These are phyloP conservation scores for Macrocentrus cingulum DNA, from an alignment of 1,140 invertebrate genomes.

Conservation along the genomic window DNA sequence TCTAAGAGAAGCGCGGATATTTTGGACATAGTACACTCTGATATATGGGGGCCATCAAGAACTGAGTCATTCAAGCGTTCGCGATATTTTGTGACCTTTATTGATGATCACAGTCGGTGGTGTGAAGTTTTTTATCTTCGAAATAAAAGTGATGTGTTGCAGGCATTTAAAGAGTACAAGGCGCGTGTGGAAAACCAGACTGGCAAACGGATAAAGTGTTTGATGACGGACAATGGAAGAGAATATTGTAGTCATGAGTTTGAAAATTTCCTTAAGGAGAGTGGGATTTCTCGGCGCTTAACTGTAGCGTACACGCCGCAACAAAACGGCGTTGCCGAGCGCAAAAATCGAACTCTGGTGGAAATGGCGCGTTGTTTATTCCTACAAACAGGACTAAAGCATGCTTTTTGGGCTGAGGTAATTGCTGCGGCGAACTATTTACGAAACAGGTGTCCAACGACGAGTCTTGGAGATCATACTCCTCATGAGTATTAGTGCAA, in stretches of 20 bases:
- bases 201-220: constrained; percentile 35
- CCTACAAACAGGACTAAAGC: constrained; percentile 22
- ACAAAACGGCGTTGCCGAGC: constrained; percentile 44
- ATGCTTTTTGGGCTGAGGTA: constrained; percentile 31
- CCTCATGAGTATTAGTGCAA: not conserved
- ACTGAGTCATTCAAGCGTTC: constrained; percentile 29
- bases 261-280: constrained; percentile 34
- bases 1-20: no score
- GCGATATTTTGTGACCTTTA: constrained; percentile 19
- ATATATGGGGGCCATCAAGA: no score
- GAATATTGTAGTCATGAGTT: constrained; percentile 47
- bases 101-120: not conserved
- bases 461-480: constrained; percentile 18
- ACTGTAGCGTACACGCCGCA: constrained; percentile 39
- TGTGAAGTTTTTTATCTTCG: constrained; percentile 17
- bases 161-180: constrained; percentile 44
- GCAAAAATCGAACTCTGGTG: constrained; percentile 29
- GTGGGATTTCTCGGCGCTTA: constrained; percentile 41
- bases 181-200: constrained; percentile 41
- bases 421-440: constrained; percentile 30
- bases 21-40: no score
- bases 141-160: constrained; percentile 28
- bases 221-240: constrained; percentile 50
- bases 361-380: constrained; percentile 30
- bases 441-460: constrained; percentile 27